Base-by-base conservation (phyloP, 2,113 vertebrate genomes). In the Xiphophorus couchianus region DNA sequence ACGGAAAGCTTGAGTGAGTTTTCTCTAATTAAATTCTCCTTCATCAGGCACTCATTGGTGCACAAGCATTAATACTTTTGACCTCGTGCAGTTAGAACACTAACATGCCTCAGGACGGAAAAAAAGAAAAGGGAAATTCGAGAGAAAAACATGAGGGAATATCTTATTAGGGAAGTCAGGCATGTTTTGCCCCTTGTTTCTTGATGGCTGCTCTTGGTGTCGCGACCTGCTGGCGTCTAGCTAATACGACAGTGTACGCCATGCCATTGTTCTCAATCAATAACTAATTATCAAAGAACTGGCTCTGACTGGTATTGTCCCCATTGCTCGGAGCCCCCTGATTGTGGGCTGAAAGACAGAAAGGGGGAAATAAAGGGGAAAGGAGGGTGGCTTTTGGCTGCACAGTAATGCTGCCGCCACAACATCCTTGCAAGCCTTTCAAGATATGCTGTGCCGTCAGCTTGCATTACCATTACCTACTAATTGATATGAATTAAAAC, bases 271-370 rank as follows among this genome's bases (percentile, higher is more conserved):
- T 95, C 92, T 92, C 95, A 96, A 98, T 99, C 97, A 98, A 98
- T 99, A 98, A 97, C 96, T 98, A 98, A 99, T 99, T 97, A 97
- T 97, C 95, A 96, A 96, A 96, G 95, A 92, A 91, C 90, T 95
- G 94, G 96, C 96, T 94, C 84, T 70, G 76, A 88, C 92, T 87
- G 73, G 73, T 90, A 90, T 92, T 94, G 93, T 94, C 90, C 88
- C 72, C 95, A 95, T 95, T 94, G 95, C 94, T 95, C 91, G 95
- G 93, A 94, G 92, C 90, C 95, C 95, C 94, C 94, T 95, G 94
- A 94, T 95, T 95, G 95, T 93, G 95, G 95, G 94, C 90, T 91
- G 90, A 93, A 90, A 91, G 89, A 87, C 87, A 87, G 89, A 91
- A 70, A 83, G 71, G 83, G 85, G 63, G 9, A 74, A 84, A 81